phyloP scores from a whole-genome alignment of 2,797 vertebrate genomes.

The Oreochromis mossambicus region DNA sequence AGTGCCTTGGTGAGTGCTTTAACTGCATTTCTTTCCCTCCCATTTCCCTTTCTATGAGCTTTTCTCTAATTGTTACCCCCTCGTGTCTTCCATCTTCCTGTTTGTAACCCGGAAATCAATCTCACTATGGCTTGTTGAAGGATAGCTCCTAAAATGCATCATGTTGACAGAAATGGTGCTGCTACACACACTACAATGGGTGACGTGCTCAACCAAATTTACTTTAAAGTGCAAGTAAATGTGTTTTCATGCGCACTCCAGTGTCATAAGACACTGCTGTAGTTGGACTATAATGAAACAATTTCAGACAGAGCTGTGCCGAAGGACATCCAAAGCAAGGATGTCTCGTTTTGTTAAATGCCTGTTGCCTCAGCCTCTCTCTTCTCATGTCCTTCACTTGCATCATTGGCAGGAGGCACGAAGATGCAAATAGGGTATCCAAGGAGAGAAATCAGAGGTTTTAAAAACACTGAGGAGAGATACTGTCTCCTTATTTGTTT shows the following conservation, averaged over 20 bases:
- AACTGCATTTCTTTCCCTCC: neutral
- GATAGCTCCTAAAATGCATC: neutral
- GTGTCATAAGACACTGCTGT: neutral
- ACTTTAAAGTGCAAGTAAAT: neutral
- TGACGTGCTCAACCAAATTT: neutral
- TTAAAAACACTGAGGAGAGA: neutral
- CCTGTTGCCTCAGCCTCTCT: neutral
- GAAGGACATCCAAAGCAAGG: neutral
- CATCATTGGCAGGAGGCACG: neutral
- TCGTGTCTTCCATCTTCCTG: fast-evolving
- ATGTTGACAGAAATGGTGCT: neutral
- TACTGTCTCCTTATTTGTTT: neutral
- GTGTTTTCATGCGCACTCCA: neutral
- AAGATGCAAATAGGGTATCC: neutral
- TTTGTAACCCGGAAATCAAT: neutral
- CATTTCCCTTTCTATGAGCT: neutral
- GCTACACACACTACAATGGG: neutral
- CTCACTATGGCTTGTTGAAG: neutral
- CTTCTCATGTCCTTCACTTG: neutral
- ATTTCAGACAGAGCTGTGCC: neutral
- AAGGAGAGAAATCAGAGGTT: neutral
- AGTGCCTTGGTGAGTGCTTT: neutral
- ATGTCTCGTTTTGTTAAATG: neutral
- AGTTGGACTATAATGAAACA: neutral
- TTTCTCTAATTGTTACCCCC: neutral